Base-by-base conservation (phyloP, 2,113 vertebrate genomes). In the Osmerus mordax region DNA sequence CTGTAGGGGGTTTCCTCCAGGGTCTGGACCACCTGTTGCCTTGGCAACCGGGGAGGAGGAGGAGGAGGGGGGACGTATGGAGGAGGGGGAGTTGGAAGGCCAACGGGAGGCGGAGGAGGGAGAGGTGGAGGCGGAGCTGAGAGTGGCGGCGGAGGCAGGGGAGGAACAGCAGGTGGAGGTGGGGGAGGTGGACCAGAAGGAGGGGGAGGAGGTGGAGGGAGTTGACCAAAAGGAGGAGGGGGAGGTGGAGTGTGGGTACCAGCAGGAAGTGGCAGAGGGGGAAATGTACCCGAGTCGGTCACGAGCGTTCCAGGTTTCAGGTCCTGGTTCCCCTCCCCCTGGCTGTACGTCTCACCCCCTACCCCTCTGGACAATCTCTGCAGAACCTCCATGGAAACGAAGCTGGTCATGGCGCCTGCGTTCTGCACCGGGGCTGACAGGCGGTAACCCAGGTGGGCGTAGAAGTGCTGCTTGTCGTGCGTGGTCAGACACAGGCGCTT, bases 401-500 rank as follows among this genome's bases (percentile, higher is more conserved):
- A 75, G 0, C 83, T 74, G 15, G 92, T 92, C 83, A 94, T 85
- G 55, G 94, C 92, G 3, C 92, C 93, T 3, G 94, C 79, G 1
- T 79, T 96, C 87, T 97, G 95, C 74, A 99, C 96, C 0, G 96
- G 97, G 4, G 87, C 75, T 0, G 94, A 93, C 58, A 93, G 85
- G n/a, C 69, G 75, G 0, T 94, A 99, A 62, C 96, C 97, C 29
- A 99, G 83, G 81, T 96, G 97, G 55, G 91, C 87, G 1, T 99
- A 98, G 86, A 99, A 99, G 66, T 92, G 82, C 84, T 97, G 92
- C 84, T 98, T 95, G 71, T 99, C 95, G 0, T 96, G 97, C 1
- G 97, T 99, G 73, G 94, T 97, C 69, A 99, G 94, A 76, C 87
- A 94, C 53, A 99, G 87, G 21, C 89, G 88, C 51, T 2, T 41